Conservation (phyloP, 1,140 invertebrate genomes). For the Hypothenemus hampei region DNA sequence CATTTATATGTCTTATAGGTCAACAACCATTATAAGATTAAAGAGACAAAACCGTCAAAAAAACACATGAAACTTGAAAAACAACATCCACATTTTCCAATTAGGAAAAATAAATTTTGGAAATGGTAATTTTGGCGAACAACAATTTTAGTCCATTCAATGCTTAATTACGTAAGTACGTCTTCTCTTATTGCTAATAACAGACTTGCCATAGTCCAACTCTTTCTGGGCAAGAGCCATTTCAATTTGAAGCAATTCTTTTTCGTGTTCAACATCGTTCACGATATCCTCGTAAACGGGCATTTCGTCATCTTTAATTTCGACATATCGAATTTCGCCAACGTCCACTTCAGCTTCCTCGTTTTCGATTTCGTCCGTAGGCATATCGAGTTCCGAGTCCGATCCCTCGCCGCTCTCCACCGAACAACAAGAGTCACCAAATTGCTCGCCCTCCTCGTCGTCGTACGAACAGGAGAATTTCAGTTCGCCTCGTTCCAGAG, state of each 20-base stretch:
- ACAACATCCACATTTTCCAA: too few species aligned
- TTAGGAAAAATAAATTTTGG: too few species aligned
- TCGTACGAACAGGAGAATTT: slow-evolving; percentile 55
- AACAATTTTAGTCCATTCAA: too few species aligned
- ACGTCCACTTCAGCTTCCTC: slow-evolving; percentile 52
- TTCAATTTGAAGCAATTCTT: slow-evolving; percentile 41
- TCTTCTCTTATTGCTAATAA: slow-evolving; percentile 35
- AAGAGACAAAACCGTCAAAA: too few species aligned
- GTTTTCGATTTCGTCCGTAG: slow-evolving; percentile 7
- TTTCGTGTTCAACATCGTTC: slow-evolving; percentile 39
- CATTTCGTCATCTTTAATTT: slow-evolving; percentile 40
- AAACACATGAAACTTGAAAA: too few species aligned
- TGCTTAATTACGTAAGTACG: too few species aligned
- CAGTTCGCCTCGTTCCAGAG: slow-evolving; percentile 78
- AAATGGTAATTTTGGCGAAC: too few species aligned
- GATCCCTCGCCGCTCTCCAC: slow-evolving; percentile 49
- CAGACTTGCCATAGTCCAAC: slow-evolving; percentile 40
- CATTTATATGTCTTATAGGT: too few species aligned
- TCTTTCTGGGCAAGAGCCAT: slow-evolving; percentile 46
- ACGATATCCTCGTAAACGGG: slow-evolving; percentile 35
- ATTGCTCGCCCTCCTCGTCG: slow-evolving; percentile 42
- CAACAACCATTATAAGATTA: too few species aligned
- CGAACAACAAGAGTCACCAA: slow-evolving; percentile 48
- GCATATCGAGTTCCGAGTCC: slow-evolving; percentile 48
- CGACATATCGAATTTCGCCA: slow-evolving; percentile 43